Percentiles rank a stretch among this genome's conserved stretches.
These are phyloP conservation scores for Polyploca ridens DNA, from an alignment of 2,888 invertebrate genomes.

Conservation along the genomic window DNA sequence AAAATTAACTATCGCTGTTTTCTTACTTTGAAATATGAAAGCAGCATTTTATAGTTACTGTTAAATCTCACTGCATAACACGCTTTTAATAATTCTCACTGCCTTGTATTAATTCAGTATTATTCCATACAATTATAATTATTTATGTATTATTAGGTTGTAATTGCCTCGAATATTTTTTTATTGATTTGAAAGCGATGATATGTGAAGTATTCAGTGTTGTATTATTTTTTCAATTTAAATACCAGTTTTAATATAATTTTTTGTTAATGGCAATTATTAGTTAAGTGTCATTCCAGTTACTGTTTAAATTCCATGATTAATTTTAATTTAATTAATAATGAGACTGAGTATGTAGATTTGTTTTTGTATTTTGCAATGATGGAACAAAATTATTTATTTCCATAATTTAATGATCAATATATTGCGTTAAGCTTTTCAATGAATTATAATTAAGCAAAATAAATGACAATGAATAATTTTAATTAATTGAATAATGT, in stretches of 20 bases:
- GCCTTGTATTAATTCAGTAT: neutral
- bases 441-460: slow-evolving; percentile 40
- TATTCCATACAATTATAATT: neutral
- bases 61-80: neutral
- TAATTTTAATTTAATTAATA: slow-evolving; percentile 34
- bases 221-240: neutral
- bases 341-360: slow-evolving; percentile 44
- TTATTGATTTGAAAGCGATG: neutral
- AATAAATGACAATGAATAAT: slow-evolving; percentile 33
- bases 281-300: slow-evolving; percentile 33
- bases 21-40: too few species aligned
- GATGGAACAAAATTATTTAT: slow-evolving; percentile 35
- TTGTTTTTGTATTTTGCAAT: slow-evolving; percentile 33
- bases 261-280: slow-evolving; percentile 24
- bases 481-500: slow-evolving; percentile 32
- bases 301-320: slow-evolving; percentile 38
- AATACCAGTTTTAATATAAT: neutral
- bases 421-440: slow-evolving; percentile 19
- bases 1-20: too few species aligned
- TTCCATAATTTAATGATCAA: slow-evolving; percentile 24
- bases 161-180: neutral
- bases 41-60: neutral
- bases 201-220: neutral
- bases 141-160: neutral
- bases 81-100: neutral